Evolutionary conservation across 2,797 vertebrate species (phyloP).

Genomic region (Girardinus metallicus): DNA sequence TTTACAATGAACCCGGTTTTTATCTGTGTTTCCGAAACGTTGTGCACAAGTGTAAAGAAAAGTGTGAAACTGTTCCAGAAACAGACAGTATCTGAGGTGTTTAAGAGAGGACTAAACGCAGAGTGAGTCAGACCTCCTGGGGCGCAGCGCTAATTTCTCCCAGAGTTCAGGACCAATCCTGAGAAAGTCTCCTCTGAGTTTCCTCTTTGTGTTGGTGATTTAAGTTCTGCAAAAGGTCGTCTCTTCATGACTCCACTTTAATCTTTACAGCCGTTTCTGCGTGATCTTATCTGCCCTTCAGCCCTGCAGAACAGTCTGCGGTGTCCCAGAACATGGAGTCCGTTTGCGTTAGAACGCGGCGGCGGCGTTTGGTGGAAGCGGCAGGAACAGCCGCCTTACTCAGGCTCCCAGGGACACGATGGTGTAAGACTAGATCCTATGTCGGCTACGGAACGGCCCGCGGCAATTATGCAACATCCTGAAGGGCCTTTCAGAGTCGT

Average conservation of each 20-base stretch:
- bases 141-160: not conserved
- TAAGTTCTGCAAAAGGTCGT: not conserved
- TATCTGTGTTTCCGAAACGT: not conserved
- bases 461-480: conserved; percentile 45
- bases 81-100: not conserved
- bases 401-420: conserved; percentile 25
- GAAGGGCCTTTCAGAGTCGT: conserved; percentile 31
- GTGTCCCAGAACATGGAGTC: not conserved
- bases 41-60: no score
- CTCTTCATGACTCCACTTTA: not conserved
- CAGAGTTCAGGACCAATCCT: not conserved
- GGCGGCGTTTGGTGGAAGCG: conserved; percentile 20
- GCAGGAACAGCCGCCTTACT: conserved; percentile 16
- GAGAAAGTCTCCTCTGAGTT: not conserved
- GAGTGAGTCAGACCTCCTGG: not conserved
- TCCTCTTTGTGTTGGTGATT: not conserved
- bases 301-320: not conserved
- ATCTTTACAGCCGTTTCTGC: not conserved
- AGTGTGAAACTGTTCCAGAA: not conserved
- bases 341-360: not conserved
- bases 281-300: conserved; percentile 9
- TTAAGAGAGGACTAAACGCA: no score
- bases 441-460: conserved; percentile 17
- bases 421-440: conserved; percentile 47
- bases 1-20: not conserved